Evolutionary conservation across 2,113 vertebrate species (phyloP).

Genomic region (Burhinus bistriatus): DNA sequence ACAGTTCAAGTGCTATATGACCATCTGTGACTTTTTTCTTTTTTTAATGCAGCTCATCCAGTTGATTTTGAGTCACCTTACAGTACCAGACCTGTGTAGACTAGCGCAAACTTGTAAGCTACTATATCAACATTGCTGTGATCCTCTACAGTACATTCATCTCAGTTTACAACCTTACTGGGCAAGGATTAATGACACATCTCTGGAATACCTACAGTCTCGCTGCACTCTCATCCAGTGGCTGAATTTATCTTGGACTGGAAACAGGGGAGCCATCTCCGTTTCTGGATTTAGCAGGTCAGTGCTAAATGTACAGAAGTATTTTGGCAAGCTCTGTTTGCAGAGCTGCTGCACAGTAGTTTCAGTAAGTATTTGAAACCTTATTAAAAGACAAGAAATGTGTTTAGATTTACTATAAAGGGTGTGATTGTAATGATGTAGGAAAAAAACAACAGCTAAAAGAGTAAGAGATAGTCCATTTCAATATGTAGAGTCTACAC

Average conservation of each 20-base stretch:
- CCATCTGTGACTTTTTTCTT: slow-evolving; percentile 30
- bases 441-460: not conserved
- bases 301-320: slow-evolving; percentile 42
- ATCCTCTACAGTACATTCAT: slow-evolving; percentile 95
- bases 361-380: not conserved
- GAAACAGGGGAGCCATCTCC: slow-evolving; percentile 91
- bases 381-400: not conserved
- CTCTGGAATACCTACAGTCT: slow-evolving; percentile 88
- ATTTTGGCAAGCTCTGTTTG: not conserved
- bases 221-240: slow-evolving; percentile 93
- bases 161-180: slow-evolving; percentile 98
- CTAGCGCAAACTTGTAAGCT: slow-evolving; percentile 96
- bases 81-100: slow-evolving; percentile 93
- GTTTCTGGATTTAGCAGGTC: slow-evolving; percentile 93
- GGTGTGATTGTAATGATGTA: not conserved
- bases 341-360: not conserved
- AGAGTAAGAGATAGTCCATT: slow-evolving; percentile 30
- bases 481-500: not conserved
- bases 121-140: slow-evolving; percentile 94
- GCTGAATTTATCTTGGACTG: slow-evolving; percentile 98
- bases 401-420: not conserved
- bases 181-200: slow-evolving; percentile 89
- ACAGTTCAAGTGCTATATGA: not conserved
- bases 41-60: slow-evolving; percentile 89
- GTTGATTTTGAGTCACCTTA: slow-evolving; percentile 94